Conservation (phyloP, 2,113 vertebrate species). For the Notarius lentiginosus region DNA sequence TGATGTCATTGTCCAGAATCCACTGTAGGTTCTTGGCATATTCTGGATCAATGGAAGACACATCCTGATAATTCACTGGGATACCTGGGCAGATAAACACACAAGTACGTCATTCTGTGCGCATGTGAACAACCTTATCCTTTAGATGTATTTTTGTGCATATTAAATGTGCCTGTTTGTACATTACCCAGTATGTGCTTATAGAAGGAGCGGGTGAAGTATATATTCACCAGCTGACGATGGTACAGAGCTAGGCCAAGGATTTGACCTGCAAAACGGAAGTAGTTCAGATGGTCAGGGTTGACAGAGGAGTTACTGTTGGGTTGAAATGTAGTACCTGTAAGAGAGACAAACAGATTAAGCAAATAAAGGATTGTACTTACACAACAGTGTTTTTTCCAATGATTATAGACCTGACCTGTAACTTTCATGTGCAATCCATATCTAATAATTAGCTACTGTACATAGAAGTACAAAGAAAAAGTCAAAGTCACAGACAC, state of each 20-base stretch:
- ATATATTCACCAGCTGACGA: constrained; percentile 95
- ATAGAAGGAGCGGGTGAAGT: constrained; percentile 99
- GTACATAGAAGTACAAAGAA: not conserved
- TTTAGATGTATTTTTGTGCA: not conserved
- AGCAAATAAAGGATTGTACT: not conserved
- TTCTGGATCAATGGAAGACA: constrained; percentile 97
- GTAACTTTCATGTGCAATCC: not conserved
- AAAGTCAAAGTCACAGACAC: constrained; percentile 27
- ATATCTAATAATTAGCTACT: constrained; percentile 3
- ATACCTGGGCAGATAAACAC: constrained; percentile 76
- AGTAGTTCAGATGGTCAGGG: constrained; percentile 97
- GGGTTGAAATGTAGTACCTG: constrained; percentile 97
- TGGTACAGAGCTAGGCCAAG: constrained; percentile 94
- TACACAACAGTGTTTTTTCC: not conserved
- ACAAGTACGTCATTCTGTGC: not conserved
- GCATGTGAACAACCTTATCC: not conserved
- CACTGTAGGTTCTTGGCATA: constrained; percentile 98
- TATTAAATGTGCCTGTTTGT: not conserved
- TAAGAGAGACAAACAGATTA: constrained; percentile 26
- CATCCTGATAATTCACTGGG: constrained; percentile 98
- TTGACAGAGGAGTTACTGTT: constrained; percentile 99
- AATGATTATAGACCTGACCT: constrained; percentile 19
- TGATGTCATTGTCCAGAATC: constrained; percentile 99
- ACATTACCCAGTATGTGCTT: constrained; percentile 95
- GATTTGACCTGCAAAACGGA: constrained; percentile 93